phyloP scores from a whole-genome alignment of 2,888 invertebrate species.

The Nudaria mundana region DNA sequence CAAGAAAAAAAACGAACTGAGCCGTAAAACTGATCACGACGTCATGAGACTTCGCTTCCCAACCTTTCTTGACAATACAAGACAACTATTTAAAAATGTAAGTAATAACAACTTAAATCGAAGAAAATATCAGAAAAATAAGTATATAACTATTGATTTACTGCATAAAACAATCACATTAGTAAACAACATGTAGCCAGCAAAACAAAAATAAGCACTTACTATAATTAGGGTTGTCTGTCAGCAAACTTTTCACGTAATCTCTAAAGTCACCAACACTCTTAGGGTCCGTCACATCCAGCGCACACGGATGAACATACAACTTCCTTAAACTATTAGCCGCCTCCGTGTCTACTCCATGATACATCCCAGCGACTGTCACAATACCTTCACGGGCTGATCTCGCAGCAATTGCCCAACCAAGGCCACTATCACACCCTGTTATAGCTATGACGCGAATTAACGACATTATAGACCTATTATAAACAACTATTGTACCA shows the following conservation, averaged over 20 bases:
- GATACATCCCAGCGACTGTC: slow-evolving; percentile 89
- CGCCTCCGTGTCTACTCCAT: slow-evolving; percentile 73
- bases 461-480: slow-evolving; percentile 40
- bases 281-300: slow-evolving; percentile 85
- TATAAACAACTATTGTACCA: background rate
- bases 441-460: slow-evolving; percentile 85
- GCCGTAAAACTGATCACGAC: no score
- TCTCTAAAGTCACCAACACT: slow-evolving; percentile 78
- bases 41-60: no score
- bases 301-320: slow-evolving; percentile 70
- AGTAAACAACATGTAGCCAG: background rate
- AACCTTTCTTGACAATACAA: no score
- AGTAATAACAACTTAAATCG: no score
- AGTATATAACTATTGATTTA: no score
- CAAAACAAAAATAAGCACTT: slow-evolving; percentile 35
- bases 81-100: no score
- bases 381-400: slow-evolving; percentile 83
- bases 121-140: no score
- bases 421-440: slow-evolving; percentile 93
- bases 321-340: slow-evolving; percentile 71
- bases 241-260: slow-evolving; percentile 66
- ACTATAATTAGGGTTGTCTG: slow-evolving; percentile 75
- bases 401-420: slow-evolving; percentile 86
- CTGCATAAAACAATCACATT: background rate
- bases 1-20: no score